Evolutionary conservation across 2,888 invertebrate genomes (phyloP), one percentile per base, ranked within the genome.

Genomic region (Carcina quercana): DNA sequence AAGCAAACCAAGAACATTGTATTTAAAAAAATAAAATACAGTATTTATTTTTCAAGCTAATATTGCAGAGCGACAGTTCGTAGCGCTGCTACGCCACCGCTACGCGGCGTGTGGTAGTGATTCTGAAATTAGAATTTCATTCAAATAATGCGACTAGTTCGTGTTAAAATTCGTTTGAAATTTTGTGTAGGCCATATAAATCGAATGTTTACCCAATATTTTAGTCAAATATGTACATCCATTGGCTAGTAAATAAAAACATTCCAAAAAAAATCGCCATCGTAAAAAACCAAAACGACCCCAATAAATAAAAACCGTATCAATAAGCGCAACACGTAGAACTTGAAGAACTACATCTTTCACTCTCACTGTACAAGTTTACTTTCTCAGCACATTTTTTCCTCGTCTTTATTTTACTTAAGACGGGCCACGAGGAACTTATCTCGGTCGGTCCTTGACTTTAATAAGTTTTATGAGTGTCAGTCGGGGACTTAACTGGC

Each of bases 391-490:
- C 61, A 67, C 71, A 66, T 74, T 80, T 80, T 78, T 80, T 78
- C 70, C n/a, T 57, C 69, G 54, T 60, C 78, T 75, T 79, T 80
- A 80, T 83, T 82, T 83, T 80, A 83, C 82, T 80, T 78, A 82
- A 80, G 80, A 74, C 74, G n/a, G n/a, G 66, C 65, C 59, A 53
- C 61, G 75, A 66, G 67, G 68, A 83, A 80, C 76, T 80, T 82
- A 80, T 79, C 82, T 80, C 75, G 76, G 74, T 64, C 76, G 76
- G 82, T 82, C 78, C 80, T 82, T 82, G 82, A 82, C 82, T 82
- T 82, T 80, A 82, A 82, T 82, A 82, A 83, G 80, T 83, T 82
- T 82, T 79, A 80, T 78, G 80, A 82, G 79, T 76, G 80, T 78
- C 79, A 76, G 78, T 68, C 74, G 74, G 61, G n/a, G 75, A 75